A percentile compares a stretch with the other conserved stretches of the same genome.
These are phyloP conservation scores for Cyanoderma ruficeps DNA, from an alignment of 2,113 vertebrate species.

Conservation along the genomic window DNA sequence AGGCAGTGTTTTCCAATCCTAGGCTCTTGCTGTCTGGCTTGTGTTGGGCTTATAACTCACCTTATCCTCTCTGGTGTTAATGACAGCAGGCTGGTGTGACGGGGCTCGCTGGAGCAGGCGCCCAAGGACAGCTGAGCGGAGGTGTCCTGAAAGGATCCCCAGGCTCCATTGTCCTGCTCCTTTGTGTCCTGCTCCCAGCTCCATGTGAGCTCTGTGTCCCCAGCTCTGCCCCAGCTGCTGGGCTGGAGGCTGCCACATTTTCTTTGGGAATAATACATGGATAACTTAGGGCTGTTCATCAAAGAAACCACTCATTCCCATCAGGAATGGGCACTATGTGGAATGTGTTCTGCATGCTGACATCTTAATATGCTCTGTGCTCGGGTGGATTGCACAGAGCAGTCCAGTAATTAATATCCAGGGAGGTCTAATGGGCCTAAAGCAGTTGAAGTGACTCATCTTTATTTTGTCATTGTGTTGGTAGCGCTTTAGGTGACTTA, in stretches of 20 bases:
- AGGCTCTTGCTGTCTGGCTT: accelerated
- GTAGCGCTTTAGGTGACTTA: background rate
- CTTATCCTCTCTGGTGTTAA: background rate
- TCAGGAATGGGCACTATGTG: background rate
- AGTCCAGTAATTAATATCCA: background rate
- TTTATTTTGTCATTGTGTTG: background rate
- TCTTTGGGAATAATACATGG: background rate
- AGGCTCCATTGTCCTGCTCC: background rate
- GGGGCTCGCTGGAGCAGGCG: background rate
- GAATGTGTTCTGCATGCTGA: background rate
- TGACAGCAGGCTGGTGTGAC: background rate
- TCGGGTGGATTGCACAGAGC: background rate
- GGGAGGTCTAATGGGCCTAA: background rate
- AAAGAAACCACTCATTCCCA: background rate
- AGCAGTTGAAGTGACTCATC: background rate
- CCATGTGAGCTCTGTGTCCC: accelerated
- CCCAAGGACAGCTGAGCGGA: background rate
- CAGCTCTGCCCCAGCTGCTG: background rate
- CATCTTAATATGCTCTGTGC: background rate
- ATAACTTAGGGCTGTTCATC: background rate
- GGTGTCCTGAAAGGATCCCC: background rate
- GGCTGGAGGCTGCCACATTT: background rate
- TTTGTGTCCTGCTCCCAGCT: background rate
- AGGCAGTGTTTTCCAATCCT: background rate
- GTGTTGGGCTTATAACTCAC: background rate